These are phyloP conservation scores for Cydia pomonella DNA, from an alignment of 1,140 invertebrate species.

Conservation along the genomic window DNA sequence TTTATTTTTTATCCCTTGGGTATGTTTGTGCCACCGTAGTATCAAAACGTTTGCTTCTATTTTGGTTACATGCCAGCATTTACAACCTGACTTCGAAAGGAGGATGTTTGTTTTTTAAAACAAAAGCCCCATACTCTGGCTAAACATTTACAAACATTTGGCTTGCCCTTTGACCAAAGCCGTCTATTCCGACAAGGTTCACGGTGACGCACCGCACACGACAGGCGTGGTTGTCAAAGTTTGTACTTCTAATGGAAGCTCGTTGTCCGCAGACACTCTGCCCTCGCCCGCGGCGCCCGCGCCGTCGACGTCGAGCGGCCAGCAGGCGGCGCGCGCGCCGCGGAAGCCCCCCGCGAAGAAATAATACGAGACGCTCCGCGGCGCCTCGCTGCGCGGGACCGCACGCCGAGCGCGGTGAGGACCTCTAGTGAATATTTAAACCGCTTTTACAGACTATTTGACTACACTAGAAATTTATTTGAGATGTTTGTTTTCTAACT, in stretches of 20 bases:
- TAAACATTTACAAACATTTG: no score
- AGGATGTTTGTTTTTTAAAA: no score
- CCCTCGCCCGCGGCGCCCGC: slow-evolving; percentile 65
- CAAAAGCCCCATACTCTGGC: no score
- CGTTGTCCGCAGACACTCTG: slow-evolving; percentile 50
- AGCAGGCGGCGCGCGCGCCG: slow-evolving; percentile 71
- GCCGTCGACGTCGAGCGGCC: slow-evolving; percentile 76
- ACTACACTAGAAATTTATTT: not conserved
- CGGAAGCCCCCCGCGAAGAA: slow-evolving; percentile 74
- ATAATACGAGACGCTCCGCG: slow-evolving; percentile 52
- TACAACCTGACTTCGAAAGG: no score
- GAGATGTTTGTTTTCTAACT: not conserved
- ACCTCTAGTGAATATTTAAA: not conserved
- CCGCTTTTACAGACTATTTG: not conserved
- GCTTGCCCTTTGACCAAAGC: no score
- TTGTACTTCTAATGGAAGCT: not conserved
- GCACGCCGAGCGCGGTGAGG: not conserved
- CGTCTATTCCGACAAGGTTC: no score
- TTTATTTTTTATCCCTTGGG: no score
- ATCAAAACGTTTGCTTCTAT: no score
- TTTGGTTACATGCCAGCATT: no score
- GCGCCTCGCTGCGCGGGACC: not conserved
- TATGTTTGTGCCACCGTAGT: no score
- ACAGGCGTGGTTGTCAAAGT: no score
- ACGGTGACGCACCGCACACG: no score